These are phyloP conservation scores for Castor canadensis DNA, from an alignment of 2,113 vertebrate genomes.

Conservation along the genomic window DNA sequence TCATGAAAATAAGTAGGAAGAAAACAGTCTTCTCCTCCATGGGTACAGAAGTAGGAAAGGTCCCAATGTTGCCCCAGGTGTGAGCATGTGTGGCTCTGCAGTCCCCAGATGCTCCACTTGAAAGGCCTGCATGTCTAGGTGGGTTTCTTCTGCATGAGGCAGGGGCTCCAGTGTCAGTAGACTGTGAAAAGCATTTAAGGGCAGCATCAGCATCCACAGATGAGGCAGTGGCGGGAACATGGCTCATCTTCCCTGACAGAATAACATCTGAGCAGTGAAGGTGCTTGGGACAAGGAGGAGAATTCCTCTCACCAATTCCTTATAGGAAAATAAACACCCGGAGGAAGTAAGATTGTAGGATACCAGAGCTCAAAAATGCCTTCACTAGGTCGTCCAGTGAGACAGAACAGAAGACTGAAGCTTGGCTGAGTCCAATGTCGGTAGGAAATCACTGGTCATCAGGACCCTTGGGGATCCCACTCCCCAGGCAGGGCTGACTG, in stretches of 20 bases:
- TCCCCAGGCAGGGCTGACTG: too few species aligned
- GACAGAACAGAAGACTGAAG: not conserved
- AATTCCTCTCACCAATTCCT: too few species aligned
- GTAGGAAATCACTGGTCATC: too few species aligned
- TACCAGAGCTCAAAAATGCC: too few species aligned
- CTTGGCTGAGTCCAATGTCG: too few species aligned
- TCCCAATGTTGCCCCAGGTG: too few species aligned
- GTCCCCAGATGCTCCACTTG: accelerated
- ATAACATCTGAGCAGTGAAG: accelerated
- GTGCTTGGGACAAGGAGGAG: not conserved
- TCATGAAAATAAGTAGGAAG: not conserved
- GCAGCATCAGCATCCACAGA: accelerated
- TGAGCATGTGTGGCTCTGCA: not conserved
- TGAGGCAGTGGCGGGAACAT: accelerated
- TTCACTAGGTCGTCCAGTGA: too few species aligned
- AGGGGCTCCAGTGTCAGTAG: too few species aligned
- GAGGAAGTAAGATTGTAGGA: not conserved
- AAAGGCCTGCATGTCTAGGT: not conserved
- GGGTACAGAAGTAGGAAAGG: not conserved
- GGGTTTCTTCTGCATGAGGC: accelerated
- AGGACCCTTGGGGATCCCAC: too few species aligned
- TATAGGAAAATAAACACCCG: too few species aligned
- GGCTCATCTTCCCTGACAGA: accelerated
- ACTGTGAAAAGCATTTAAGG: not conserved
- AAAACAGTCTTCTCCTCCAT: not conserved